Base-by-base conservation (phyloP, 2,113 vertebrate species). In the Cephalopholis sonnerati region DNA sequence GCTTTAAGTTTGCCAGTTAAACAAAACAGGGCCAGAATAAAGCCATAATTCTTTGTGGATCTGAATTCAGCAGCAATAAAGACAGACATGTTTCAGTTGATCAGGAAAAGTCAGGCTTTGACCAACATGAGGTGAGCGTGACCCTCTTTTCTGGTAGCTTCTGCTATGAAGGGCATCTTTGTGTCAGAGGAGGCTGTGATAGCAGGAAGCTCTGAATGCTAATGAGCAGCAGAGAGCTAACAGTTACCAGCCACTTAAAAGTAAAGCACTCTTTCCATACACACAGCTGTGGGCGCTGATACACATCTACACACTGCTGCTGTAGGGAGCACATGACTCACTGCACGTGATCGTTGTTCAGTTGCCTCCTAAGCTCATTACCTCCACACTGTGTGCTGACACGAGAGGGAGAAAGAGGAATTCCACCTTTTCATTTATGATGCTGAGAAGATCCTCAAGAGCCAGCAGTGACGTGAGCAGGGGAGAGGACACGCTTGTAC, bases 101-200 rank as follows among this genome's bases (percentile, higher is more conserved):
- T 55, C 51, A 16, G 20, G 64, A 53, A 64, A 67, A 39, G 62
- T 65, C 61, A 3, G 16, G 24, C 36, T 81, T 66, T 51, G 54
- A 77, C 24, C 39, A 77, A 44, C 64, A 46, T 5, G 50, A 67
- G 59, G 73, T 51, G 44, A 66, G n/a, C 53, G 36, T 2, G 41
- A 55, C 29, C 46, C 17, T 63, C 41, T 78, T 29, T 80, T 67
- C 74, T 41, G 50, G 20, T 12, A 18, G 72, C 75, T 74, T 66
- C 72, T 64, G 68, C 73, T 58, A 84, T 90, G 55, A 91, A 90
- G 68, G 62, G 27, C 70, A 74, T 64, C 82, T 90, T 86, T 91
- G 87, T 90, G 79, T 82, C 50, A n/a, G 53, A 62, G 2, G 32
- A 81, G 64, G 58, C 86, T 55, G 78, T 73, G 63, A 73, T 44